Percentiles rank a stretch among this genome's conserved stretches.
Evolutionary conservation across 2,888 invertebrate genomes (phyloP).

Genomic region (Trachelus stipa): DNA sequence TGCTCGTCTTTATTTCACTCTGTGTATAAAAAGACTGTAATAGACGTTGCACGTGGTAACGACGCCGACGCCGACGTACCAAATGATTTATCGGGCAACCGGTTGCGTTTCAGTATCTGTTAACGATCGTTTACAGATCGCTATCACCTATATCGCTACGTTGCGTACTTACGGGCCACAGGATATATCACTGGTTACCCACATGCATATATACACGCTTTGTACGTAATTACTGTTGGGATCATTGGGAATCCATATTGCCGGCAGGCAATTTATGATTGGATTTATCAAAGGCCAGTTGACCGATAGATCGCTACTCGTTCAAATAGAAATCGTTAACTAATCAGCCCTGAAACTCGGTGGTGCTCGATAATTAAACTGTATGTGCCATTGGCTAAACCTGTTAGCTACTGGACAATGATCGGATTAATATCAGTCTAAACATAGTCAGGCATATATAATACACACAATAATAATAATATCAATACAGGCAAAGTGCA

Average conservation of each 20-base stretch:
- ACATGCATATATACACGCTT: conserved; percentile 1
- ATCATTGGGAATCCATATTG: conserved; percentile 9
- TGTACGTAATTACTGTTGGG: neutral
- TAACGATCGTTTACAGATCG: conserved; percentile 45
- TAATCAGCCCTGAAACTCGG: conserved; percentile 19
- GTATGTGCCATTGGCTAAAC: conserved; percentile 35
- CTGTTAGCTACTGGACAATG: conserved; percentile 38
- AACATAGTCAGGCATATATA: neutral
- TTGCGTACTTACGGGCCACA: conserved; percentile 1
- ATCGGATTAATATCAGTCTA: conserved; percentile 8
- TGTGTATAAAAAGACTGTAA: neutral
- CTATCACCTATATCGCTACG: conserved; percentile 32
- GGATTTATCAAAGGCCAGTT: conserved; percentile 32
- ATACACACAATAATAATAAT: no score
- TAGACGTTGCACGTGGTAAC: neutral
- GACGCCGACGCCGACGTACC: neutral
- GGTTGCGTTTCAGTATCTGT: conserved; percentile 33
- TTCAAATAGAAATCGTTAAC: conserved; percentile 33
- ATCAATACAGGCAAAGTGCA: neutral
- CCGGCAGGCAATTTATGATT: conserved; percentile 35
- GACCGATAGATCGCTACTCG: conserved; percentile 29
- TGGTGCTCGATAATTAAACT: conserved; percentile 33
- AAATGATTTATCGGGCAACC: conserved; percentile 40
- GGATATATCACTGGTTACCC: neutral
- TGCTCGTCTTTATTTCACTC: neutral